These are phyloP conservation scores for Colletes collaris DNA, from an alignment of 2,888 invertebrate species.

Conservation along the genomic window DNA sequence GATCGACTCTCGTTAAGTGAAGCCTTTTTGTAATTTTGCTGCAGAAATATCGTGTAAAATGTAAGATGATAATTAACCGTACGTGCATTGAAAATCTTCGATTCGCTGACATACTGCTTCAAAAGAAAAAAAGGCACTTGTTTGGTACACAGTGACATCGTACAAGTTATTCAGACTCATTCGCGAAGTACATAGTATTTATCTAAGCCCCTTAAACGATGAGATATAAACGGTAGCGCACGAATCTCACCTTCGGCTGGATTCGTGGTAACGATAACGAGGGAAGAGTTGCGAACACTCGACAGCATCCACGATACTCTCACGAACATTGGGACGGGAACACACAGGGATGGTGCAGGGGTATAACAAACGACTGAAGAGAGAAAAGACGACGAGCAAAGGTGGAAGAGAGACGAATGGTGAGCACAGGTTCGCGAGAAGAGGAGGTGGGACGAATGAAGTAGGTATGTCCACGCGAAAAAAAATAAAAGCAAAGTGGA, in stretches of 20 bases:
- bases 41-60: too few species aligned
- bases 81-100: too few species aligned
- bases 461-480: background rate
- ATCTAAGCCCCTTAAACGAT: too few species aligned
- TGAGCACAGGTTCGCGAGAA: background rate
- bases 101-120: too few species aligned
- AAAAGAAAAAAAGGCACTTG: too few species aligned
- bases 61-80: too few species aligned
- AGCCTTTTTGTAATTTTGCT: too few species aligned
- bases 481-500: background rate
- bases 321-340: background rate
- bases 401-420: background rate
- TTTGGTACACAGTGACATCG: too few species aligned
- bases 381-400: background rate
- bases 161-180: too few species aligned
- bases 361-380: background rate
- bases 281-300: slow-evolving; percentile 3
- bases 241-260: background rate
- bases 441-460: background rate
- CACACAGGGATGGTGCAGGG: background rate
- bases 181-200: too few species aligned
- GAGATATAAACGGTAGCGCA: background rate
- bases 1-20: too few species aligned
- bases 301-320: background rate
- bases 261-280: slow-evolving; percentile 4